Evolutionary conservation across 2,113 vertebrate species (phyloP).

Genomic region (Ophthalmolycus amberensis): DNA sequence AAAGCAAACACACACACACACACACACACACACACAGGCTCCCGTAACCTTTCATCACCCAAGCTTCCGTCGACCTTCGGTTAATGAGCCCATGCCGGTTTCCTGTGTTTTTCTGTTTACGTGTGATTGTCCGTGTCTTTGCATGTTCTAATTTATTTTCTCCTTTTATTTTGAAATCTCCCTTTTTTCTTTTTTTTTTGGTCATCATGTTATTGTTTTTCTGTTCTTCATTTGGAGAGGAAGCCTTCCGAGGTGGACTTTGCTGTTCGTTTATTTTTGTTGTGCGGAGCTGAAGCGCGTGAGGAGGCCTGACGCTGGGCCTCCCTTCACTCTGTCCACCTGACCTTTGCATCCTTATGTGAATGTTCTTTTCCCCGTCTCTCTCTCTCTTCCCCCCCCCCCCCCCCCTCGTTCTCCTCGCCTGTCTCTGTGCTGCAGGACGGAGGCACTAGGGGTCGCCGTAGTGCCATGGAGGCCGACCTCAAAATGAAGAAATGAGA

Average conservation of each 20-base stretch:
- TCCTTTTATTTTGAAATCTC: constrained; percentile 28
- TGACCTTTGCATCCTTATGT: constrained; percentile 7
- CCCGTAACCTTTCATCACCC: constrained; percentile 42
- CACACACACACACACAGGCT: constrained; percentile 14
- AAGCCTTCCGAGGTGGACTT: constrained; percentile 64
- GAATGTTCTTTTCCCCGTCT: not conserved
- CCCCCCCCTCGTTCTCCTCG: not conserved
- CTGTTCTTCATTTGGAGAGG: constrained; percentile 70
- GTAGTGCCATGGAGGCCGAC: constrained; percentile 98
- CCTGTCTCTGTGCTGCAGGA: constrained; percentile 80
- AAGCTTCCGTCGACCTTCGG: constrained; percentile 46
- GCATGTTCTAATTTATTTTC: constrained; percentile 72
- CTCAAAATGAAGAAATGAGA: constrained; percentile 98
- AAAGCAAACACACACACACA: constrained; percentile 12
- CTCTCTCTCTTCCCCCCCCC: not conserved
- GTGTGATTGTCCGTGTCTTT: constrained; percentile 54
- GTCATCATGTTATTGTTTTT: constrained; percentile 31
- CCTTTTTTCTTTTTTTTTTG: not conserved
- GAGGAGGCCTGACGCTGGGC: constrained; percentile 35
- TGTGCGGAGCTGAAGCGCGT: constrained; percentile 38
- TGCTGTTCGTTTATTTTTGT: constrained; percentile 40
- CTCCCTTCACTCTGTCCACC: constrained; percentile 29
- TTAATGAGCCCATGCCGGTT: constrained; percentile 52
- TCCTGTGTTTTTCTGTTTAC: constrained; percentile 56
- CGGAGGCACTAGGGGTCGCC: constrained; percentile 96